Conservation (phyloP, 2,888 invertebrate genomes). For the Eupsilia transversa region DNA sequence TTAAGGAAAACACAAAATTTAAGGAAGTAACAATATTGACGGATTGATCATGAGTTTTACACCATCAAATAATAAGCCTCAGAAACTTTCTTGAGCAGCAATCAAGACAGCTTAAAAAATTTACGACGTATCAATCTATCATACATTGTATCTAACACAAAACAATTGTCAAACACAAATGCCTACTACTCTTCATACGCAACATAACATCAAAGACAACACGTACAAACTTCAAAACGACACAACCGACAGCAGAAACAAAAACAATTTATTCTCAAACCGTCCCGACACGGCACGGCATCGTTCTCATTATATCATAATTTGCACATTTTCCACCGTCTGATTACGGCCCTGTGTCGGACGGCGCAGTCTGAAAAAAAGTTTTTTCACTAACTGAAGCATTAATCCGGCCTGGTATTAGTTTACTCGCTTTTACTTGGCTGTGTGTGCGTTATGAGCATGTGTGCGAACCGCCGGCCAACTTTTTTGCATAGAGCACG, state of each 20-base stretch:
- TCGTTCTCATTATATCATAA: conserved; percentile 64
- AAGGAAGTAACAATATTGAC: background rate
- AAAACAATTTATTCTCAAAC: conserved; percentile 30
- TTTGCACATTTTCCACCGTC: conserved; percentile 69
- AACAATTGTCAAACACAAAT: conserved; percentile 4
- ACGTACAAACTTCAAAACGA: conserved; percentile 5
- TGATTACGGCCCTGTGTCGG: conserved; percentile 85
- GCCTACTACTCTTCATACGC: background rate
- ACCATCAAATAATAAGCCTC: background rate
- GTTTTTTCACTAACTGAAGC: conserved; percentile 91
- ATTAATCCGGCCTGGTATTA: conserved; percentile 91
- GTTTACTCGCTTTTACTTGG: conserved; percentile 88
- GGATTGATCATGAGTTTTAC: conserved; percentile 8
- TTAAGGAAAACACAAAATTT: conserved; percentile 1
- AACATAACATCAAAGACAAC: conserved; percentile 26
- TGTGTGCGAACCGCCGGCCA: conserved; percentile 86
- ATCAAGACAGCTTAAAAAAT: background rate
- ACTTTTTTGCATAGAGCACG: conserved; percentile 86
- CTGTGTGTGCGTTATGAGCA: conserved; percentile 78
- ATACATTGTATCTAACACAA: background rate
- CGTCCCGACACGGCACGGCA: conserved; percentile 19
- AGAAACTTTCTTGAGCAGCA: background rate
- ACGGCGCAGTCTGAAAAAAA: conserved; percentile 90
- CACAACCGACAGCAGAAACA: conserved; percentile 18
- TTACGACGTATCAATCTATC: too few relatives aligned